phyloP scores from a whole-genome alignment of 2,113 vertebrate species.

The Rhinogobius similis region DNA sequence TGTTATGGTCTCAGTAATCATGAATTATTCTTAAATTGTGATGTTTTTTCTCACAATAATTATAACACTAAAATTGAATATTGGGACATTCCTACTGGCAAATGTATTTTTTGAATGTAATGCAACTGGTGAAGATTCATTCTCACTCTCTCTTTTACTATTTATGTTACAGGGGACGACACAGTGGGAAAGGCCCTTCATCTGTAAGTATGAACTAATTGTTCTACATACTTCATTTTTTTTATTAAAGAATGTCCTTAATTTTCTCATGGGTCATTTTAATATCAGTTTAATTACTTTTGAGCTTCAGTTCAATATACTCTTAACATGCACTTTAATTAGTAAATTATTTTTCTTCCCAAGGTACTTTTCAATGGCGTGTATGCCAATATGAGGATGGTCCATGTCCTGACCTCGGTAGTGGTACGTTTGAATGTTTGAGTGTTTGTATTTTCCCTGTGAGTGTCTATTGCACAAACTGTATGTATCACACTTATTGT shows the following conservation, averaged over 20 bases:
- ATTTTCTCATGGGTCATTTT: background rate
- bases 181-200: slow-evolving; percentile 90
- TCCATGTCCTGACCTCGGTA: slow-evolving; percentile 98
- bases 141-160: slow-evolving; percentile 49
- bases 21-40: too few species aligned
- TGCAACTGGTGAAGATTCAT: slow-evolving; percentile 1
- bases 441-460: background rate
- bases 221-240: too few species aligned
- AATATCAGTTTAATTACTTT: background rate
- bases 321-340: background rate
- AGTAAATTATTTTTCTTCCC: slow-evolving; percentile 55
- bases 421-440: slow-evolving; percentile 85
- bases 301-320: background rate
- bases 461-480: background rate
- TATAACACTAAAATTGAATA: too few species aligned
- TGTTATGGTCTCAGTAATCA: too few species aligned
- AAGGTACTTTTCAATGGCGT: slow-evolving; percentile 97
- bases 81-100: too few species aligned
- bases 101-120: too few species aligned
- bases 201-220: slow-evolving; percentile 78
- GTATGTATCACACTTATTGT: slow-evolving; percentile 22
- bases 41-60: too few species aligned
- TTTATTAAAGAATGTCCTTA: background rate
- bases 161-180: slow-evolving; percentile 86
- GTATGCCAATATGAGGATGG: slow-evolving; percentile 99